These are phyloP conservation scores for Eupeodes corollae DNA, from an alignment of 1,140 invertebrate genomes.

Conservation along the genomic window DNA sequence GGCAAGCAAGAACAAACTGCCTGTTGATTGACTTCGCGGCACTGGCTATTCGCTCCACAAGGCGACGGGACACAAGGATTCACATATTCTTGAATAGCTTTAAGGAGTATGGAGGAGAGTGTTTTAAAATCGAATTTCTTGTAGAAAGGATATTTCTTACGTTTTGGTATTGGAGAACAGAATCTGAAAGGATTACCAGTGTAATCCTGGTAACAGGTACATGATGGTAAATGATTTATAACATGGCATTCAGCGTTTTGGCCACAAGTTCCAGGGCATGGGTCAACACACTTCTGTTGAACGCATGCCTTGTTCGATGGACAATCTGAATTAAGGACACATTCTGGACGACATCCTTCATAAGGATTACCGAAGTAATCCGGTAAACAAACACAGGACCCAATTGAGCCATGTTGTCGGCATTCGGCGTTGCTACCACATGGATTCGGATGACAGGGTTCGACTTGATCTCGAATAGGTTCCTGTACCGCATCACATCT, in stretches of 20 bases:
- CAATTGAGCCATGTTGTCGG: conserved; percentile 45
- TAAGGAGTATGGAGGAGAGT: conserved; percentile 22
- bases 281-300: conserved; percentile 60
- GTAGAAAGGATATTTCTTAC: conserved; percentile 4
- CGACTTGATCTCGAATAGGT: conserved; percentile 34
- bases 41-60: conserved; percentile 60
- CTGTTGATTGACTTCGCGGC: conserved; percentile 53
- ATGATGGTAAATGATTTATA: conserved; percentile 57
- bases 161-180: conserved; percentile 27
- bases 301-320: conserved; percentile 51
- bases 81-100: not conserved
- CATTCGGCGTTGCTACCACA: conserved; percentile 62
- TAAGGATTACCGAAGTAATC: conserved; percentile 58
- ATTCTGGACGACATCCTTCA: conserved; percentile 57
- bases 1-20: conserved; percentile 64
- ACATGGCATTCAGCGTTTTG: conserved; percentile 57
- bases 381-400: conserved; percentile 53
- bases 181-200: conserved; percentile 53
- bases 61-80: conserved; percentile 58
- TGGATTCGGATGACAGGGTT: conserved; percentile 55
- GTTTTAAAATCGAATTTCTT: conserved; percentile 6
- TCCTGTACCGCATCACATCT: conserved; percentile 46
- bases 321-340: conserved; percentile 57
- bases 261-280: conserved; percentile 59
- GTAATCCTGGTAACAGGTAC: conserved; percentile 49